A percentile compares a stretch with the other conserved stretches of the same genome.
phyloP scores from a whole-genome alignment of 2,888 invertebrate species.

The Eristalis pertinax region DNA sequence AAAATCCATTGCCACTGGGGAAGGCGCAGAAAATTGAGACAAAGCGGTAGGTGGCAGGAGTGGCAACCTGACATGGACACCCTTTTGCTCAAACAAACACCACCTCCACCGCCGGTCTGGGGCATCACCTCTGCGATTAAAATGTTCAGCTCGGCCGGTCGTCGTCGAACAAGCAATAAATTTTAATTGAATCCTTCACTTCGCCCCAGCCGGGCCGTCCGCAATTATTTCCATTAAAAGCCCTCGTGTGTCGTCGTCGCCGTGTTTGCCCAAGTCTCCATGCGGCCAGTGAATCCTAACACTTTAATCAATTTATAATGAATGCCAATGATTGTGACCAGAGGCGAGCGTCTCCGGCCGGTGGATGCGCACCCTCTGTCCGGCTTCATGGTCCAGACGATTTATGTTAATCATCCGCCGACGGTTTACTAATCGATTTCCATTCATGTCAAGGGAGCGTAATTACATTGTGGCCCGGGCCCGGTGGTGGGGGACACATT shows the following conservation, averaged over 20 bases:
- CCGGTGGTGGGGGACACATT: background rate
- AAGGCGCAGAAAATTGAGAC: too few relatives aligned
- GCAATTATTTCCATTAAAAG: conserved; percentile 31
- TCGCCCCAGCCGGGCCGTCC: background rate
- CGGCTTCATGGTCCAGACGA: conserved; percentile 65
- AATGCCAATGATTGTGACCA: conserved; percentile 46
- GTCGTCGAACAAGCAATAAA: conserved; percentile 38
- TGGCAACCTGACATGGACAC: background rate
- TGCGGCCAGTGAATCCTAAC: conserved; percentile 44
- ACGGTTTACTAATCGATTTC: conserved; percentile 67
- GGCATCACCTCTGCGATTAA: conserved; percentile 7
- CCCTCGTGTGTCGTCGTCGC: background rate
- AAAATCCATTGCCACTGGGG: too few relatives aligned
- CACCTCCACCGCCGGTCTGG: background rate
- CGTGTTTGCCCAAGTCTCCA: background rate
- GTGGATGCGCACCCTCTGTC: conserved; percentile 22
- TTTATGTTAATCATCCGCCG: conserved; percentile 69
- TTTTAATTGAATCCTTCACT: conserved; percentile 55
- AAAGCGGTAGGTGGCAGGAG: background rate
- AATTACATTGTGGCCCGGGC: conserved; percentile 43
- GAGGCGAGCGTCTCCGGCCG: conserved; percentile 4
- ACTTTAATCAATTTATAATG: conserved; percentile 67
- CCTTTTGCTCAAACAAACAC: background rate
- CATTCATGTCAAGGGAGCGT: conserved; percentile 51
- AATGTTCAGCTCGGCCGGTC: conserved; percentile 19